phyloP scores from a whole-genome alignment of 2,797 vertebrate genomes.

The Vireo griseus region DNA sequence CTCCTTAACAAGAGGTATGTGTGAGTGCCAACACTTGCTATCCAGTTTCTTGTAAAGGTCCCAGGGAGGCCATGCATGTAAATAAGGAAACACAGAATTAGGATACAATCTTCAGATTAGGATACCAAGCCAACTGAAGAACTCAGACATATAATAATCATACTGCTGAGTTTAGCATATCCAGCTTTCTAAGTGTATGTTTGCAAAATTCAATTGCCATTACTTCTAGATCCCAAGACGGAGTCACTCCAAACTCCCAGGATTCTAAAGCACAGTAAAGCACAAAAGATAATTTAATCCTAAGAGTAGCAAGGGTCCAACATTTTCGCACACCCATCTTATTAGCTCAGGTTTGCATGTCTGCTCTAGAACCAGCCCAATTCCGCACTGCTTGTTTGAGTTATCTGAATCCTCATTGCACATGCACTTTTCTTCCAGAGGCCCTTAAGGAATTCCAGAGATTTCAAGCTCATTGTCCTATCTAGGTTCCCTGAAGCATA shows the following conservation, averaged over 20 bases:
- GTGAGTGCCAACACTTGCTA: not conserved
- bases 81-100: not conserved
- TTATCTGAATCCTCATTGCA: not conserved
- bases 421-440: rapidly evolving
- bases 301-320: not conserved
- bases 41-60: not conserved
- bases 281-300: not conserved
- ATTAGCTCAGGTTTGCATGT: not conserved
- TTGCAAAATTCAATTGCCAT: not conserved
- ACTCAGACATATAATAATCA: not conserved
- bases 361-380: not conserved
- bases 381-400: not conserved
- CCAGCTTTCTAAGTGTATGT: not conserved
- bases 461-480: not conserved
- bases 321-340: not conserved
- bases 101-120: not conserved
- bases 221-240: not conserved
- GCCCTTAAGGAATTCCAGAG: not conserved
- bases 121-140: not conserved
- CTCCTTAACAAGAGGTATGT: not conserved
- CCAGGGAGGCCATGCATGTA: not conserved
- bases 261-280: not conserved
- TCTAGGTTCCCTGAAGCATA: not conserved
- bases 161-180: not conserved
- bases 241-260: not conserved